Base-by-base conservation (phyloP, 2,113 vertebrate genomes). In the Hemichromis elongatus region DNA sequence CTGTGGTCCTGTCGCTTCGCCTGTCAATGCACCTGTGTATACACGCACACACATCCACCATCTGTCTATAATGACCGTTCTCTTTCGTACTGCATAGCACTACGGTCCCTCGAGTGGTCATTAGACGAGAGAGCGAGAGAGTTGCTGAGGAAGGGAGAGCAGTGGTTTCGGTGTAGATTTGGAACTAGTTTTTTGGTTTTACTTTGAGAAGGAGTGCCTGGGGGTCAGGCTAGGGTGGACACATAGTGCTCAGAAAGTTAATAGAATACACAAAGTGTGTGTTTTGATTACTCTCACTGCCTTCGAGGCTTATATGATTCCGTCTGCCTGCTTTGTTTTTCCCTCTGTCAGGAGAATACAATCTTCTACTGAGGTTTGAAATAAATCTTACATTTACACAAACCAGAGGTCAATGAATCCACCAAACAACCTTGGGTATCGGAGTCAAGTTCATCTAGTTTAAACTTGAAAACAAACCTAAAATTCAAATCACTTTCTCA, bases 51-150 rank as follows among this genome's bases (percentile, higher is more conserved):
- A 91, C 92, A 80, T 77, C 5, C 91, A 92, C 94, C 95, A 96
- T 95, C 95, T 96, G 95, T 95, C 93, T 94, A 80, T 93, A 95
- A 96, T 96, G 95, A 94, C 94, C 84, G 35, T 86, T 96, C 90
- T 89, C 88, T 86, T 92, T 88, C 81, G 37, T 89, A 79, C 88
- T 90, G 93, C 94, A 94, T 92, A 93, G 93, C 68, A 79, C 88
- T 86, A 78, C 85, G 80, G 89, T 96, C 96, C 96, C 96, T 88
- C 18, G 96, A 96, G 96, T 95, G 92, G 95, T 96, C 96, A 96
- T 96, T 96, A 96, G 94, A 93, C 80, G 85, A 82, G 86, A 92
- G 91, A 91, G 90, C 77, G 85, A 90, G 86, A 94, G 89, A 92
- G 82, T 87, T 84, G 88, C 92, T 88, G 83, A 91, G 86, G 82